Evolutionary conservation across 2,888 invertebrate genomes (phyloP), one percentile per base, ranked within the genome.

Genomic region (Tachina fera): DNA sequence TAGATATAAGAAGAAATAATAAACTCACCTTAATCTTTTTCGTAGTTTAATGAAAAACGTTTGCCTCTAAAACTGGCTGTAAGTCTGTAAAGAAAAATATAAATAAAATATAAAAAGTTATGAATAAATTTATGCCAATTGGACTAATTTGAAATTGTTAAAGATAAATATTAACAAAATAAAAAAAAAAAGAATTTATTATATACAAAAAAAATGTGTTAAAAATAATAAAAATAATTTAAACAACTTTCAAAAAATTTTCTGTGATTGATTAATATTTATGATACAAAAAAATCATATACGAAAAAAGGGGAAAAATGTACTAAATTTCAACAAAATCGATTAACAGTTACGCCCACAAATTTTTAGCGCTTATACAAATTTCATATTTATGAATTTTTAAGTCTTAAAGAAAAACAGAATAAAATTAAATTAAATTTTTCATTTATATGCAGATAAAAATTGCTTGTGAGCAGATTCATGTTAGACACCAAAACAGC

Each of bases 331-430:
- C 61, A 80, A 79, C 47, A 75, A 84, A 85, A 85, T 75, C 79
- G 74, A 79, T 84, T 79, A 84, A 79, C 79, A 80, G 75, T 83
- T 76, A 79, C 83, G 79, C 75, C 83, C 78, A 86, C 83, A 79
- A 81, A 75, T 83, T 83, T 31, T 72, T 83, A 79, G 65, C 75
- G 76, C 47, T 61, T 51, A n/a, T 49, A 41, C 41, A 6, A 41
- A 10, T 60, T 60, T 41, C 31, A 11, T 31, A 53, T 53, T 70
- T 53, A 14, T 39, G 1, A 10, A 49, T 63, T 80, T 83, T 47
- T 10, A 67, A 41, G 31, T 31, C 31, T 31, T 31, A 31, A 79
- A 76, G 41, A 79, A 60, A 63, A 51, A 22, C 16, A 13, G 11
- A 65, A 65, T 3, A 70, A 79, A 68, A 56, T 41, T 68, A 80